These are phyloP conservation scores for Aleiodes leptofemur DNA, from an alignment of 2,888 invertebrate genomes.

Conservation along the genomic window DNA sequence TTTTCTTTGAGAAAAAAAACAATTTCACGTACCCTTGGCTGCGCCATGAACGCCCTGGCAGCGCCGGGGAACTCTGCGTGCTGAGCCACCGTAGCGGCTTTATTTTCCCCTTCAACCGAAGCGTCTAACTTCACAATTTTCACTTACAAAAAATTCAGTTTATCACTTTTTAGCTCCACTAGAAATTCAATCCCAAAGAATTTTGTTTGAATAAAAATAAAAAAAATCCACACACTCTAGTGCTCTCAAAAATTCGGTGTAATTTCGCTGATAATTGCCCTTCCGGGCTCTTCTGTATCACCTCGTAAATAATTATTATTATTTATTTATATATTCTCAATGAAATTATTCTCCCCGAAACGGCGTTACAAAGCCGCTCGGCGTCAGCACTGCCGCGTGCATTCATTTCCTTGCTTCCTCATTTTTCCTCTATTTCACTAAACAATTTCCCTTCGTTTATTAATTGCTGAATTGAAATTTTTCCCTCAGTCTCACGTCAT, in stretches of 20 bases:
- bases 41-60: constrained; percentile 91
- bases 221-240: too few species aligned
- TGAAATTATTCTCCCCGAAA: not conserved
- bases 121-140: constrained; percentile 64
- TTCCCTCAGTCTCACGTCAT: not conserved
- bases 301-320: not conserved
- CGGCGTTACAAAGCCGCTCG: constrained; percentile 47
- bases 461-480: not conserved
- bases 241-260: constrained; percentile 35
- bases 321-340: not conserved
- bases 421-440: constrained; percentile 56
- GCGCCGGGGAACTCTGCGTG: constrained; percentile 79
- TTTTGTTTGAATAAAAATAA: too few species aligned
- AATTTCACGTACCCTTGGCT: constrained; percentile 88
- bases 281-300: constrained; percentile 7
- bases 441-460: not conserved
- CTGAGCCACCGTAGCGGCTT: constrained; percentile 78
- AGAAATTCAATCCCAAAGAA: constrained; percentile 5
- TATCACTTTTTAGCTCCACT: constrained; percentile 14
- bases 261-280: constrained; percentile 37
- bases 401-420: constrained; percentile 67
- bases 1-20: not conserved
- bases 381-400: constrained; percentile 69
- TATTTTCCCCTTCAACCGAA: constrained; percentile 73
- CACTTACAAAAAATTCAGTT: constrained; percentile 45